A percentile compares a stretch with the other conserved stretches of the same genome.
Evolutionary conservation across 2,113 vertebrate species (phyloP).

Genomic region (Ellobius talpinus): DNA sequence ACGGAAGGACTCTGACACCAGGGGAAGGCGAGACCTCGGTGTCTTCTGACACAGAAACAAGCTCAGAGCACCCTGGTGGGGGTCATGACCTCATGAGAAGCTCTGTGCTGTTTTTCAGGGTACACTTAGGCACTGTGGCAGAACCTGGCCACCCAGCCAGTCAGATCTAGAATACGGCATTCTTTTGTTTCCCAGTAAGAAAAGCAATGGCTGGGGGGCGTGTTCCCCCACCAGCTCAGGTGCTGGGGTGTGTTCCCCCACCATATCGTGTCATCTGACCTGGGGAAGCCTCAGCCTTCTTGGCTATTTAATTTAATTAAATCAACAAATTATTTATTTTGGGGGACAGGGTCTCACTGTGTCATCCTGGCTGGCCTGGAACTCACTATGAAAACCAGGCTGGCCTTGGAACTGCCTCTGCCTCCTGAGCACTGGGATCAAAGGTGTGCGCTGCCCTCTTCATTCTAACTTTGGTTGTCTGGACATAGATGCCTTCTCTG

Average conservation of each 20-base stretch:
- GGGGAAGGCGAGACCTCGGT: accelerated
- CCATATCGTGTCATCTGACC: neutral
- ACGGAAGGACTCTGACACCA: neutral
- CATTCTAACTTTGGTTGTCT: neutral
- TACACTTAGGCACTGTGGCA: neutral
- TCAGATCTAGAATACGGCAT: neutral
- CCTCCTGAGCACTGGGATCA: neutral
- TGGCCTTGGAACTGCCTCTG: neutral
- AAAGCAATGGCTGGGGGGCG: neutral
- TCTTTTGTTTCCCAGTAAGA: neutral
- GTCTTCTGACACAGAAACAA: neutral
- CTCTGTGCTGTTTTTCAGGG: neutral
- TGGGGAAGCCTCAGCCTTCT: neutral
- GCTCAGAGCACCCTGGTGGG: neutral
- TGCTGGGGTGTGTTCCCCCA: neutral
- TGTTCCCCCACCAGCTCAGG: neutral
- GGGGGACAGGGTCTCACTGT: neutral
- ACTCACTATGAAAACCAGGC: neutral
- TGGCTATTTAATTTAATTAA: neutral
- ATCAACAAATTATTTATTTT: neutral
- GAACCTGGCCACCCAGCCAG: neutral
- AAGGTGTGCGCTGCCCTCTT: neutral
- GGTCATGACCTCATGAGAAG: neutral
- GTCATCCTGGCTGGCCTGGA: neutral
- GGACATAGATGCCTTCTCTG: neutral